A percentile compares a stretch with the other conserved stretches of the same genome.
phyloP scores from a whole-genome alignment of 2,113 vertebrate genomes.

The Drymodes brunneopygia region DNA sequence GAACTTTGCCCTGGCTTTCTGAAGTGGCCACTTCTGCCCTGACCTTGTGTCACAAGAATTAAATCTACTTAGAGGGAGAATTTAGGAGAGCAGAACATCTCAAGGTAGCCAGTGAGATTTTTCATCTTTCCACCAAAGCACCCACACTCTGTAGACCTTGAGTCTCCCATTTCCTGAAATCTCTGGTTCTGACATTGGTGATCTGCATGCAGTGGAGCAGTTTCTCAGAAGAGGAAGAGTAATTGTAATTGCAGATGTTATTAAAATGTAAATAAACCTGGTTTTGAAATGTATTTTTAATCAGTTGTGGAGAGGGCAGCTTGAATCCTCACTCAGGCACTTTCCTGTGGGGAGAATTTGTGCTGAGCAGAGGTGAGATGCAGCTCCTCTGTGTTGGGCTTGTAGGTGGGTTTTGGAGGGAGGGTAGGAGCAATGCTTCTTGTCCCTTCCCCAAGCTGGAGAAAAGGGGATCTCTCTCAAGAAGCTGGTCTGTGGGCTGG shows the following conservation, averaged over 20 bases:
- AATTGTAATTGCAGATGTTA: constrained; percentile 68
- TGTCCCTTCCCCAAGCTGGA: not conserved
- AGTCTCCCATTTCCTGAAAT: not conserved
- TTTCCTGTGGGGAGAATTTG: not conserved
- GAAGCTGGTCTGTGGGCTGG: not conserved
- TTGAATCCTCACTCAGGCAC: not conserved
- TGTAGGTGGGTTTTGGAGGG: not conserved
- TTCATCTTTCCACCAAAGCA: not conserved
- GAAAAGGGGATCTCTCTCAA: not conserved
- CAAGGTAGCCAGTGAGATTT: not conserved
- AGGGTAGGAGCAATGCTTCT: not conserved
- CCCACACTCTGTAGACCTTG: not conserved
- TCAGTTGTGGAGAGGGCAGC: constrained; percentile 23
- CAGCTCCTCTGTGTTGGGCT: fast-evolving
- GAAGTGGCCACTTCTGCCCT: not conserved
- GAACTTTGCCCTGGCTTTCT: not conserved
- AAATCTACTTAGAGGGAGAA: not conserved
- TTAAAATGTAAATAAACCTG: constrained; percentile 67
- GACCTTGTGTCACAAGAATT: not conserved
- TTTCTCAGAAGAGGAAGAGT: not conserved
- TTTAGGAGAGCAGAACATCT: not conserved
- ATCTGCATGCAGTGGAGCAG: constrained; percentile 52
- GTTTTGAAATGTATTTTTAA: constrained; percentile 54
- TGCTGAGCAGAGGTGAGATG: not conserved
- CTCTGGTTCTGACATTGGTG: not conserved